A percentile compares a stretch with the other conserved stretches of the same genome.
phyloP scores from a whole-genome alignment of 2,888 invertebrate genomes.

The Didymodactylos carnosus region DNA sequence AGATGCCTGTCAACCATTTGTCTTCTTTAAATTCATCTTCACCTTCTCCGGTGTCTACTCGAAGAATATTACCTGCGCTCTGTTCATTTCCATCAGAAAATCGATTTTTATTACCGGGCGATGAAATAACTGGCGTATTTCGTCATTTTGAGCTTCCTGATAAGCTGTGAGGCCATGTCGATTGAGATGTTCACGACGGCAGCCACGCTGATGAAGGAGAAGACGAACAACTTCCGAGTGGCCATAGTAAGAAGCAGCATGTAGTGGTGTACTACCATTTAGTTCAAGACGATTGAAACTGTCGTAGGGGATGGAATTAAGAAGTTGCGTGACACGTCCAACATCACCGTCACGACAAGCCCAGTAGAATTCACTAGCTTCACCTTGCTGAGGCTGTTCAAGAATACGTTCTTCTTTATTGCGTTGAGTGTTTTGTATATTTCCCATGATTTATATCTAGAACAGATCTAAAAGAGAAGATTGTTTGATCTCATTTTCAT shows the following conservation, averaged over 20 bases:
- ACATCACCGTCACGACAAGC: constrained; percentile 96
- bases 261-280: not conserved
- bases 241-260: not conserved
- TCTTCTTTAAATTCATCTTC: too few relatives aligned
- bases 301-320: too few relatives aligned
- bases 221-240: not conserved
- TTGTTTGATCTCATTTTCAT: constrained; percentile 76
- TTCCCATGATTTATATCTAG: constrained; percentile 67
- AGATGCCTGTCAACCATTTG: too few relatives aligned
- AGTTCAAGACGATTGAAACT: not conserved
- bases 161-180: not conserved
- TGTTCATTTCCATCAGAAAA: too few relatives aligned
- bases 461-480: constrained; percentile 62
- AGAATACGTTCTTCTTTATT: constrained; percentile 62
- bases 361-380: constrained; percentile 52
- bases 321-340: too few relatives aligned
- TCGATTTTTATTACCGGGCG: too few relatives aligned
- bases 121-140: not conserved
- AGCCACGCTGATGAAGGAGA: not conserved
- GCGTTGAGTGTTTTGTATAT: constrained; percentile 77
- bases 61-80: too few relatives aligned
- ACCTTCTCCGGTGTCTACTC: too few relatives aligned
- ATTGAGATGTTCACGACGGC: not conserved
- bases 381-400: not conserved
- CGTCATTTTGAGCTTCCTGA: not conserved